Evolutionary conservation across 2,888 invertebrate species (phyloP).

Genomic region (Ochlodes sylvanus): DNA sequence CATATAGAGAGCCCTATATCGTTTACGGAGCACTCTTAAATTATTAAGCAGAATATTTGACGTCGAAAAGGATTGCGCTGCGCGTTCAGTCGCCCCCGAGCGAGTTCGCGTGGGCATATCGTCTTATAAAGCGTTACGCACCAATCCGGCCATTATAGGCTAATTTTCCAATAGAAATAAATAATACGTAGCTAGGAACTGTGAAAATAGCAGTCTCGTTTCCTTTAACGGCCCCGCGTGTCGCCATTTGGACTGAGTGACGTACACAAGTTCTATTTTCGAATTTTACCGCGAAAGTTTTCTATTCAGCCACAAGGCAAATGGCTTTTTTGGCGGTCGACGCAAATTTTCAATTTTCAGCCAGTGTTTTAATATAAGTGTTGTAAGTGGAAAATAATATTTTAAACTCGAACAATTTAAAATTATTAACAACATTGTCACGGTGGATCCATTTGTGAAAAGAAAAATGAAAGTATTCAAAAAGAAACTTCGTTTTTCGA

Average conservation of each 20-base stretch:
- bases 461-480: constrained; percentile 82
- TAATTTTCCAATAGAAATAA: constrained; percentile 83
- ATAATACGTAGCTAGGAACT: constrained; percentile 68
- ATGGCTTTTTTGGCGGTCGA: constrained; percentile 56
- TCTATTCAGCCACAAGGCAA: constrained; percentile 55
- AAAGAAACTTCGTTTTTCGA: constrained; percentile 79
- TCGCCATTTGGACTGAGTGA: constrained; percentile 62
- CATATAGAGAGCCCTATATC: constrained; percentile 56
- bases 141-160: constrained; percentile 72
- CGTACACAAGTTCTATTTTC: constrained; percentile 63
- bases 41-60: constrained; percentile 79
- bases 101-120: constrained; percentile 72
- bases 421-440: constrained; percentile 43
- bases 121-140: constrained; percentile 54
- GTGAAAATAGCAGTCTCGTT: constrained; percentile 71
- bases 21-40: constrained; percentile 66
- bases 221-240: constrained; percentile 56
- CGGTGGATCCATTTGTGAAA: constrained; percentile 76
- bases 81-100: constrained; percentile 65
- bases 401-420: constrained; percentile 16
- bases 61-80: constrained; percentile 66
- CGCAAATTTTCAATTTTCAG: constrained; percentile 50
- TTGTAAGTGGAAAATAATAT: constrained; percentile 23
- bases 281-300: constrained; percentile 67
- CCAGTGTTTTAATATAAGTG: constrained; percentile 47